Base-by-base conservation (phyloP, 2,113 vertebrate genomes). In the Halichoerus grypus region DNA sequence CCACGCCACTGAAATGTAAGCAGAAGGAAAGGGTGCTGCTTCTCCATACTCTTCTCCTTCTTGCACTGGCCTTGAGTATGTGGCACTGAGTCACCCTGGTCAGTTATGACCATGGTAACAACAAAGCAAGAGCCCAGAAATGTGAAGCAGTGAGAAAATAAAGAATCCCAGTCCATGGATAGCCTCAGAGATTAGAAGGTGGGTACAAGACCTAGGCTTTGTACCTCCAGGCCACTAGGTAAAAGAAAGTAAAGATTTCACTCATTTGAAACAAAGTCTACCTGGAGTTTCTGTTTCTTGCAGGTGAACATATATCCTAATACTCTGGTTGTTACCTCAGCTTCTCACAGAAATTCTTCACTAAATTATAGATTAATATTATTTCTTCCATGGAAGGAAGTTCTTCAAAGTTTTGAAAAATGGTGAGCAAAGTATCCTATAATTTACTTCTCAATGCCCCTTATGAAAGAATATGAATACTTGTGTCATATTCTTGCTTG, bases 391-490 rank as follows among this genome's bases (percentile, higher is more conserved):
- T 3, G 2, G 36, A 42, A 74, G 36, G 5, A 39, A 24, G 36
- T 42, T 24, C 21, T 95, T 33, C 3, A 39, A 65, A 81, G 9
- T 74, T 53, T 79, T 22, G 24, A 77, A 82, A 92, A 51, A 86
- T 33, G 3, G 1, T 65, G 16, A n/a, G 0, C 8, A 69, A 82
- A 49, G 53, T 55, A 55, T 72, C 53, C 31, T 61, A 26, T 74
- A 85, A 69, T 33, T 67, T 76, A 55, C 7, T 79, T 65, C 67
- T 91, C 31, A n/a, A 4, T 36, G 67, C 81, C 10, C n/a, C 42
- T 53, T 88, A 81, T 16, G 59, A 49, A 55, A 85, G n/a, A 57
- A 95, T 72, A 97, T 12, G 31, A 51, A 93, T 72, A 97, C 11
- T 55, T 74, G 15, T 76, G 24, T 51, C 24, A 71, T n/a, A 71